These are phyloP conservation scores for Leucozona laternaria DNA, from an alignment of 2,888 invertebrate genomes.

Conservation along the genomic window DNA sequence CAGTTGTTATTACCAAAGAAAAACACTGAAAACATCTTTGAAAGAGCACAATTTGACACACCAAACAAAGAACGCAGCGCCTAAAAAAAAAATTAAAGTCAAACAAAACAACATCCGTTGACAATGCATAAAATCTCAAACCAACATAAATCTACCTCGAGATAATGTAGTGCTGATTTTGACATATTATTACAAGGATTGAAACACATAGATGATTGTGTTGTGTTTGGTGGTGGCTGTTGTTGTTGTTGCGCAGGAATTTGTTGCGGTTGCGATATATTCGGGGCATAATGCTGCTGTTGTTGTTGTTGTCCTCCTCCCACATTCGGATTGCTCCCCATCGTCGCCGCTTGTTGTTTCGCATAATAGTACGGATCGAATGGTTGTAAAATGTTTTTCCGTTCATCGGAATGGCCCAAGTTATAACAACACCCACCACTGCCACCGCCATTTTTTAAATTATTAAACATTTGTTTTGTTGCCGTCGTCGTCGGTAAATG, in stretches of 20 bases:
- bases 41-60: background rate
- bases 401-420: constrained; percentile 70
- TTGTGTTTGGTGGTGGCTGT: constrained; percentile 73
- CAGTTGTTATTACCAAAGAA: constrained; percentile 25
- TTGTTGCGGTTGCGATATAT: constrained; percentile 58
- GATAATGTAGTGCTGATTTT: constrained; percentile 81
- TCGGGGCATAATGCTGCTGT: constrained; percentile 71
- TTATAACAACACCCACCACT: constrained; percentile 63
- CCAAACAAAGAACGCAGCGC: constrained; percentile 7
- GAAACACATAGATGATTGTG: constrained; percentile 79
- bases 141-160: constrained; percentile 81
- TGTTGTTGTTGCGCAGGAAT: constrained; percentile 67
- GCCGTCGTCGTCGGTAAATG: constrained; percentile 76
- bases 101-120: constrained; percentile 12
- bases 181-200: constrained; percentile 81
- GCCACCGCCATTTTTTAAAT: constrained; percentile 67
- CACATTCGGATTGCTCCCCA: constrained; percentile 53
- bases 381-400: constrained; percentile 79
- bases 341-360: constrained; percentile 77
- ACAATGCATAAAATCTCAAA: constrained; percentile 45
- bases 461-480: constrained; percentile 72
- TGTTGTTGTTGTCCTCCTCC: constrained; percentile 58
- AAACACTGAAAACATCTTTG: background rate
- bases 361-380: constrained; percentile 82
- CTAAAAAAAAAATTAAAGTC: constrained; percentile 16